Conservation (phyloP, 1,140 invertebrate genomes). For the Drosophila oshimai region DNA sequence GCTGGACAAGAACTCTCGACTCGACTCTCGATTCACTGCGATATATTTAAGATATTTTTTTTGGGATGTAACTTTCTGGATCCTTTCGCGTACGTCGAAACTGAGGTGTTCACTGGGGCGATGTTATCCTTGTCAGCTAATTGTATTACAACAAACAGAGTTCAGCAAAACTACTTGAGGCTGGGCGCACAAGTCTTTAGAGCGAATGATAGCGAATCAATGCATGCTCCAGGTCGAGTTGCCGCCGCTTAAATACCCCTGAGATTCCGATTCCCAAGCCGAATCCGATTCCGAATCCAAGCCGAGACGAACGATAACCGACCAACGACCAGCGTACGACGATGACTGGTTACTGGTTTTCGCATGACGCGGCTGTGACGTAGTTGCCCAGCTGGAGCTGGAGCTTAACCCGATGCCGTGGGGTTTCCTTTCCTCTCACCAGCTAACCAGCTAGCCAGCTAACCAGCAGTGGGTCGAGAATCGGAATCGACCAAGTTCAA, state of each 20-base stretch:
- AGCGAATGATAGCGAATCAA: constrained; percentile 83
- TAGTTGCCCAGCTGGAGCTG: constrained; percentile 47
- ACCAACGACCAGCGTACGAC: too few relatives aligned
- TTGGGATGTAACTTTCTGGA: constrained; percentile 27
- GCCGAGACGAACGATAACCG: constrained; percentile 14
- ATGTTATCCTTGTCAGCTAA: constrained; percentile 68
- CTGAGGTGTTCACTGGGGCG: neutral
- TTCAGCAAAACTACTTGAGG: constrained; percentile 78
- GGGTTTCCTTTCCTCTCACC: constrained; percentile 69
- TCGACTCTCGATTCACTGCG: constrained; percentile 10
- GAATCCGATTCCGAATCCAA: constrained; percentile 5
- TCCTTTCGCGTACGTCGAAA: constrained; percentile 47
- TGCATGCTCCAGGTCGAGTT: constrained; percentile 74
- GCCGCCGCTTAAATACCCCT: constrained; percentile 81
- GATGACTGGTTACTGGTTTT: constrained; percentile 76
- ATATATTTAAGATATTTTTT: constrained; percentile 43
- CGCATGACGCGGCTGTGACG: constrained; percentile 76
- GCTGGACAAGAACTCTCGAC: constrained; percentile 60
- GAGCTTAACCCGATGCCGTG: constrained; percentile 49
- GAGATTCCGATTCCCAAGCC: constrained; percentile 3
- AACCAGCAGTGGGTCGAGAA: constrained; percentile 70
- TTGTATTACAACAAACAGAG: constrained; percentile 82
- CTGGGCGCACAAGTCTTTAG: constrained; percentile 80
- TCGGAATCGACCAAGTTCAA: constrained; percentile 72
- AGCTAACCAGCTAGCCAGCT: constrained; percentile 28